These are phyloP conservation scores for Butastur rufipennis DNA, from an alignment of 2,113 vertebrate genomes.

Conservation along the genomic window DNA sequence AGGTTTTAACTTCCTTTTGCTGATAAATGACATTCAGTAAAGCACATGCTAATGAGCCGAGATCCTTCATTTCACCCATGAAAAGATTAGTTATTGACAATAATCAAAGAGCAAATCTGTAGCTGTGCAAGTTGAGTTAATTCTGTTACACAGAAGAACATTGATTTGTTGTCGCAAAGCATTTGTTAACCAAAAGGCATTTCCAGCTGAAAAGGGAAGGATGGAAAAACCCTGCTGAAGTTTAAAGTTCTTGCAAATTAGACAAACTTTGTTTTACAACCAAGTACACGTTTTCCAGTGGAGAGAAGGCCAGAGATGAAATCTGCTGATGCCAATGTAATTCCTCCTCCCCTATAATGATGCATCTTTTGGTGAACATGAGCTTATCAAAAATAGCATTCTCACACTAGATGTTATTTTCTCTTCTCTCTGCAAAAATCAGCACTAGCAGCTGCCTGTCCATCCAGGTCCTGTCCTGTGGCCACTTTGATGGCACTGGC, in stretches of 20 bases:
- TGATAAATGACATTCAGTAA: background rate
- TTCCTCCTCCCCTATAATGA: accelerated
- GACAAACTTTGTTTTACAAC: background rate
- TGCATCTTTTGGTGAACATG: accelerated
- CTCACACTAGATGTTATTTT: background rate
- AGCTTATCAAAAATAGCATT: background rate
- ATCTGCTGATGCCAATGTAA: background rate
- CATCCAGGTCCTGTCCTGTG: accelerated
- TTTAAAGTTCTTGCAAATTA: background rate
- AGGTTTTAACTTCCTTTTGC: background rate
- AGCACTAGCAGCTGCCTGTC: background rate
- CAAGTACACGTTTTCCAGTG: accelerated
- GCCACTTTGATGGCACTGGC: background rate
- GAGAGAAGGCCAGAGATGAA: background rate
- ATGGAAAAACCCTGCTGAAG: background rate
- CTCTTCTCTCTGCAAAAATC: background rate
- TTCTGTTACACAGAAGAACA: slow-evolving; percentile 70
- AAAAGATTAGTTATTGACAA: slow-evolving; percentile 64
- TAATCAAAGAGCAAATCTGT: slow-evolving; percentile 58
- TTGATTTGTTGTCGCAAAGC: slow-evolving; percentile 67
- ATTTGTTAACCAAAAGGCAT: background rate
- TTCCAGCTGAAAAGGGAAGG: background rate
- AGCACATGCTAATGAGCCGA: background rate
- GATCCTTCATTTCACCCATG: background rate
- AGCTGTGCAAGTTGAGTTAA: slow-evolving; percentile 13